Evolutionary conservation across 2,797 vertebrate species (phyloP).

Genomic region (Epinephelus coioides): DNA sequence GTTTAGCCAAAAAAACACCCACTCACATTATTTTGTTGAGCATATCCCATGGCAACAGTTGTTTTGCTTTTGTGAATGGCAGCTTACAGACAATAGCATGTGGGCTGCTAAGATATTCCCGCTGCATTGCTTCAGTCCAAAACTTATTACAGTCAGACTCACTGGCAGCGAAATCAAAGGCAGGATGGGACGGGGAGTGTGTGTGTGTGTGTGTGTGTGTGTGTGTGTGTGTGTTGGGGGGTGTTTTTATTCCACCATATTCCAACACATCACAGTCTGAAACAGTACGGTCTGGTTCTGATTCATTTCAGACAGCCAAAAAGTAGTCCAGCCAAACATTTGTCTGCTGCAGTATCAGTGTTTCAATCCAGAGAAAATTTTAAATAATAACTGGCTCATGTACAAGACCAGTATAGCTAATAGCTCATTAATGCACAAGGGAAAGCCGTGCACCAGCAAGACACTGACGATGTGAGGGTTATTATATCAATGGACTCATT

Average conservation of each 20-base stretch:
- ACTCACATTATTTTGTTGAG: constrained; percentile 69
- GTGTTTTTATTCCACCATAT: constrained; percentile 62
- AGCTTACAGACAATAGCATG: constrained; percentile 74
- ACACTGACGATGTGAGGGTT: constrained; percentile 37
- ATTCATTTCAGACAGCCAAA: constrained; percentile 60
- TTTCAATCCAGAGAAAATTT: constrained; percentile 24
- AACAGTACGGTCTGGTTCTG: constrained; percentile 54
- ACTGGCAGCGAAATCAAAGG: constrained; percentile 78
- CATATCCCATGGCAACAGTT: constrained; percentile 76
- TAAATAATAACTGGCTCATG: constrained; percentile 24
- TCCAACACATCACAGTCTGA: constrained; percentile 67
- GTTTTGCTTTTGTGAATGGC: constrained; percentile 79
- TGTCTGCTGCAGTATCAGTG: constrained; percentile 26
- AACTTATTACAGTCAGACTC: constrained; percentile 78
- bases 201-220: background rate
- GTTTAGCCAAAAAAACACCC: constrained; percentile 64
- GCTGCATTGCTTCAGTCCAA: constrained; percentile 62
- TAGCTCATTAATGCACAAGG: constrained; percentile 47
- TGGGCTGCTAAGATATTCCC: constrained; percentile 64
- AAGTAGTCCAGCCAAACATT: constrained; percentile 53
- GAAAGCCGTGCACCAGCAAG: constrained; percentile 26
- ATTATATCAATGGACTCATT: constrained; percentile 62
- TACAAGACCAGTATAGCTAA: constrained; percentile 23
- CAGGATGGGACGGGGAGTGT: constrained; percentile 56
- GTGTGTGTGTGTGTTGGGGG: constrained; percentile 4